phyloP scores from a whole-genome alignment of 2,888 invertebrate genomes.

The Pseudolycoriella hygida region DNA sequence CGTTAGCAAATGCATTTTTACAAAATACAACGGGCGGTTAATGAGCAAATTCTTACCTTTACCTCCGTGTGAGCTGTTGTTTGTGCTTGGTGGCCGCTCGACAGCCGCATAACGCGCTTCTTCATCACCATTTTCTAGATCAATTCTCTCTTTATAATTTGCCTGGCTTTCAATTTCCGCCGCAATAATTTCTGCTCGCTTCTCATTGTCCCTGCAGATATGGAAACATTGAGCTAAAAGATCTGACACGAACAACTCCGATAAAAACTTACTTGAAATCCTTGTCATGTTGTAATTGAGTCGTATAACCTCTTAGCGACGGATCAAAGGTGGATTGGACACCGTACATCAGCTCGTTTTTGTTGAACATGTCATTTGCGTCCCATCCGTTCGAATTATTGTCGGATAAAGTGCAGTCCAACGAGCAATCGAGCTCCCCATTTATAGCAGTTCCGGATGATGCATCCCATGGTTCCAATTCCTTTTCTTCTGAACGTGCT shows the following conservation, averaged over 20 bases:
- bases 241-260: no score
- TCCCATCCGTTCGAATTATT: conserved; percentile 87
- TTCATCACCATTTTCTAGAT: conserved; percentile 85
- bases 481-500: conserved; percentile 33
- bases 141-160: conserved; percentile 60
- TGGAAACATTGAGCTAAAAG: neutral
- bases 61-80: conserved; percentile 7
- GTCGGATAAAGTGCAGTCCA: conserved; percentile 39
- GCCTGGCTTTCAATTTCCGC: conserved; percentile 83
- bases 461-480: conserved; percentile 80
- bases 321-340: conserved; percentile 87
- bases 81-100: conserved; percentile 33
- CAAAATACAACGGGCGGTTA: no score
- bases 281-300: conserved; percentile 66
- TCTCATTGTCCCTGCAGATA: conserved; percentile 24
- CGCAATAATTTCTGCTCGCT: conserved; percentile 75
- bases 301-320: conserved; percentile 79
- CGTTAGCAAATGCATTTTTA: no score
- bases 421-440: conserved; percentile 41
- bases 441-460: conserved; percentile 36
- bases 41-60: neutral
- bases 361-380: conserved; percentile 89
- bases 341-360: conserved; percentile 81
- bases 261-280: conserved; percentile 49
- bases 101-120: conserved; percentile 80